Percentiles rank a stretch among this genome's conserved stretches.
Conservation (phyloP, 2,113 vertebrate species). For the Cyrtonyx montezumae region DNA sequence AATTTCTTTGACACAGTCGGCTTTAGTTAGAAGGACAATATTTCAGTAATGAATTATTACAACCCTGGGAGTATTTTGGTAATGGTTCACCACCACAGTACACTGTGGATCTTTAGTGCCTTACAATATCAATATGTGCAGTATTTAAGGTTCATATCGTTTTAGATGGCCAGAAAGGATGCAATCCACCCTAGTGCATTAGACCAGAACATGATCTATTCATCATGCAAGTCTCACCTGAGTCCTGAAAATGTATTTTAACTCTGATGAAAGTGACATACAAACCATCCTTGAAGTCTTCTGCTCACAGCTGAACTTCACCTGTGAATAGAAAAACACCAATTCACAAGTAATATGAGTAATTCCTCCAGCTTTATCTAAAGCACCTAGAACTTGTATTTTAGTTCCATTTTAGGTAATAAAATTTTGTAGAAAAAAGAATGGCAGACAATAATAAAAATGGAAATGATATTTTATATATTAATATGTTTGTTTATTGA, state of each 20-base stretch:
- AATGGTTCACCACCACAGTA: conserved; percentile 54
- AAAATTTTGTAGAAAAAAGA: neutral
- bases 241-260: conserved; percentile 29
- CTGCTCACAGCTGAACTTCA: neutral
- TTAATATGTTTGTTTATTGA: neutral
- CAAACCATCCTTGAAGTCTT: neutral
- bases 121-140: conserved; percentile 62
- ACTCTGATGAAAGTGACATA: neutral
- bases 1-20: conserved; percentile 41
- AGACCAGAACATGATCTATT: conserved; percentile 22
- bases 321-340: neutral
- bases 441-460: neutral
- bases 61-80: conserved; percentile 4
- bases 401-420: neutral
- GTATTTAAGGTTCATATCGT: conserved; percentile 16
- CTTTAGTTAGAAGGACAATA: conserved; percentile 35
- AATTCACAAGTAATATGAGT: neutral
- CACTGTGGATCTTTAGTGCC: conserved; percentile 7
- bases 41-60: conserved; percentile 59
- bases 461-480: neutral
- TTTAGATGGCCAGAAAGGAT: conserved; percentile 13
- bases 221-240: conserved; percentile 33
- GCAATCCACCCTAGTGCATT: neutral
- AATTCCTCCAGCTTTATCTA: neutral
- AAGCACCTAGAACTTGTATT: neutral